Evolutionary conservation across 2,113 vertebrate species (phyloP), one percentile per base, ranked within the genome.

Genomic region (Pteronura brasiliensis): DNA sequence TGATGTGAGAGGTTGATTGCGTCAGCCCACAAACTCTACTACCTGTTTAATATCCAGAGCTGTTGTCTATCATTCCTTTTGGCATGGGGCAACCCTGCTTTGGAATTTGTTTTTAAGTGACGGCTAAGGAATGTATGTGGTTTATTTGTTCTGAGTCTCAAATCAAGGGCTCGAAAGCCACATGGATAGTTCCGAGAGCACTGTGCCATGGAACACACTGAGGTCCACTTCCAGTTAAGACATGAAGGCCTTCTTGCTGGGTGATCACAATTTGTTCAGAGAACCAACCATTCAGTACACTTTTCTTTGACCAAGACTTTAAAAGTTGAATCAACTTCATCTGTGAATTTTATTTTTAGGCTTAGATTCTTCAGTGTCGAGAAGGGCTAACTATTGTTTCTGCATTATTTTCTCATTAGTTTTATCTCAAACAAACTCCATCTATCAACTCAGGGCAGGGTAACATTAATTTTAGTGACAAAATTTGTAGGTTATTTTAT

Each of bases 1-100:
- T 79, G 93, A 98, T 85, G 96, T 96, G 95, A 96, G 80, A 95
- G 94, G 76, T 72, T 97, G 63, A 74, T 67, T 39, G 20, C 63
- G 95, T 95, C 76, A 86, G 61, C 15, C n/a, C 65, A 93, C 72
- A 69, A 47, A 77, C 63, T 67, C 42, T 80, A 10, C 39, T 61
- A 92, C 80, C 92, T 92, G 92, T 25, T 81, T 49, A 39, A 81
- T 34, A 87, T 92, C 72, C n/a, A 96, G 76, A 85, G 94, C 39
- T 34, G 6, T 36, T 59, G 80, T 81, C 63, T 23, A 74, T 93
- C 87, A 90, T 47, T 85, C 42, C 63, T 80, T 77, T 90, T 77
- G 74, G 55, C 74, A 27, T 6, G n/a, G 44, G 52, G 44, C 27
- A 96, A 21, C 13, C 17, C 7, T 85, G 14, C 31, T 65, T 36